phyloP scores from a whole-genome alignment of 2,888 invertebrate genomes.

The Leptopilina myrica region DNA sequence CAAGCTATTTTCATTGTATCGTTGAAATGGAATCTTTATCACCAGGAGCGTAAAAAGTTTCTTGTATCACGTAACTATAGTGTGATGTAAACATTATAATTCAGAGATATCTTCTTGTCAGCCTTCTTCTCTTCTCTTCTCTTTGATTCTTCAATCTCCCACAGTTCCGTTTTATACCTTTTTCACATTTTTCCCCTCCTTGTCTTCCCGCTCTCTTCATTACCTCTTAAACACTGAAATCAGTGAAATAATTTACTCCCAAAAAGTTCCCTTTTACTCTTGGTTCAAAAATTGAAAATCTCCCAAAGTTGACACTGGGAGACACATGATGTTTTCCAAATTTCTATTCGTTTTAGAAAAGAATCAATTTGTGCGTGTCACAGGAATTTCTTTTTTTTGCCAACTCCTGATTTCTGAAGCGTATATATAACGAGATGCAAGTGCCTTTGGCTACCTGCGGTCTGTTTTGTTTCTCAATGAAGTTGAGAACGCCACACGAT shows the following conservation, averaged over 20 bases:
- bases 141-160: neutral
- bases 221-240: no score
- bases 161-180: neutral
- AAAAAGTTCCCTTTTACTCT: no score
- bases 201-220: no score
- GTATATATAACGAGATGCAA: neutral
- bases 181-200: neutral
- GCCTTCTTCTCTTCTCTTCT: slow-evolving; percentile 18
- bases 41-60: slow-evolving; percentile 26
- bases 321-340: neutral
- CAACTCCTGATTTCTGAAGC: neutral
- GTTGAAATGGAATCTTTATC: slow-evolving; percentile 33
- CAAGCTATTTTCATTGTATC: slow-evolving; percentile 34
- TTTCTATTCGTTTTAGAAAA: neutral
- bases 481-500: slow-evolving; percentile 40
- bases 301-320: no score
- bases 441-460: slow-evolving; percentile 22
- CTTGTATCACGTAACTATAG: slow-evolving; percentile 1
- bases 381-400: neutral
- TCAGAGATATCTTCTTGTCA: slow-evolving; percentile 37
- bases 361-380: neutral
- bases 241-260: no score
- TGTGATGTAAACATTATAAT: slow-evolving; percentile 36
- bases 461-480: slow-evolving; percentile 38
- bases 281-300: neutral